Evolutionary conservation across 2,888 invertebrate genomes (phyloP), one percentile per base, ranked within the genome.

Genomic region (Hypercompe scribonia): DNA sequence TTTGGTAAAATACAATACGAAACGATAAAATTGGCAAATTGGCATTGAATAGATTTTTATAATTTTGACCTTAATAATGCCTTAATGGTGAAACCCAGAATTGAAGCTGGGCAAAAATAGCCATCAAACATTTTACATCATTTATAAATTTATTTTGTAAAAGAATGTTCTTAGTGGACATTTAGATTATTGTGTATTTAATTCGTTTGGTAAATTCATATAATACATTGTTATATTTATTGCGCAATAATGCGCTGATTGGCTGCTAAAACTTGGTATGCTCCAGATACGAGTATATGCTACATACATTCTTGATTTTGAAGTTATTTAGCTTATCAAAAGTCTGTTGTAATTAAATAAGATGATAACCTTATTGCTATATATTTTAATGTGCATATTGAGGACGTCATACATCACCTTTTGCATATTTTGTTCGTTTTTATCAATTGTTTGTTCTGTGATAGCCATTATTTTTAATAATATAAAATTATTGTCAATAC

Each of bases 371-470:
- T 70, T 54, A 36, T 50, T 31, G n/a, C 13, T 70, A n/a, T 0
- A 5, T 33, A 63, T 64, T 70, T 64, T 24, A 13, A 73, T 46
- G 31, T 75, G 73, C 80, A 75, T 61, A 66, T 33, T 50, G 18
- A 61, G 75, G 74, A 69, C 80, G 83, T 81, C 80, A 80, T 39
- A 13, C 39, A 39, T 80, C 68, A 68, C 68, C 65, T 65, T 36
- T 65, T 65, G 64, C 39, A 65, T 65, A 65, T 65, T 65, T 65
- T 65, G 65, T 36, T n/a, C n/a, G 5, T 15, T 39, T 65, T 65
- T 36, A 68, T 28, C 21, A 61, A 18, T 3, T 42, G 33, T 21
- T 15, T 81, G 70, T 36, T 64, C 75, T 65, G 71, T 76, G 68
- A 24, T 33, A 46, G 28, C 24, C 21, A 33, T 67, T 75, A 72